phyloP scores from a whole-genome alignment of 2,888 invertebrate genomes.

The Smittia aterrima region DNA sequence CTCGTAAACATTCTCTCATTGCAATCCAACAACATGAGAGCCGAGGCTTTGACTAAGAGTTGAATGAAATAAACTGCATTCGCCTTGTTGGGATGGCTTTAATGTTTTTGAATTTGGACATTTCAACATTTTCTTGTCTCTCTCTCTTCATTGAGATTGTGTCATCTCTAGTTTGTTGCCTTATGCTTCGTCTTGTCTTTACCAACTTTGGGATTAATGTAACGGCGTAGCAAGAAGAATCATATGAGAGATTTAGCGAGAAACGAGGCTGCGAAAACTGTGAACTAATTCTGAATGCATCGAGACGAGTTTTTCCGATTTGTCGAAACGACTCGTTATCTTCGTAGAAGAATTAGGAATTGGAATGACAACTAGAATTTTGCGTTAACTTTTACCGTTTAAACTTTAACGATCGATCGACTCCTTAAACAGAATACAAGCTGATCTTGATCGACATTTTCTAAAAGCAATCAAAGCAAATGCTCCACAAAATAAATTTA shows the following conservation, averaged over 20 bases:
- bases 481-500: no score
- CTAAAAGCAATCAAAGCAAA: no score
- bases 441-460: no score
- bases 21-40: neutral
- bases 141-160: conserved; percentile 4
- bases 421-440: no score
- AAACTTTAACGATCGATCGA: no score
- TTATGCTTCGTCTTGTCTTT: conserved; percentile 26
- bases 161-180: conserved; percentile 27
- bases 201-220: conserved; percentile 24
- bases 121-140: conserved; percentile 32
- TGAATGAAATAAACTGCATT: conserved; percentile 15
- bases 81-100: neutral
- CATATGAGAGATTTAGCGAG: neutral
- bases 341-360: no score
- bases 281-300: neutral
- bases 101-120: conserved; percentile 16
- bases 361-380: neutral
- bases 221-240: neutral
- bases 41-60: neutral
- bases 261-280: neutral
- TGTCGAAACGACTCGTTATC: no score
- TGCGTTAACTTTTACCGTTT: neutral
- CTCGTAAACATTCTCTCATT: neutral
- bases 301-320: neutral